phyloP scores from a whole-genome alignment of 2,797 vertebrate genomes.

The Petrocephalus schoutedeni region DNA sequence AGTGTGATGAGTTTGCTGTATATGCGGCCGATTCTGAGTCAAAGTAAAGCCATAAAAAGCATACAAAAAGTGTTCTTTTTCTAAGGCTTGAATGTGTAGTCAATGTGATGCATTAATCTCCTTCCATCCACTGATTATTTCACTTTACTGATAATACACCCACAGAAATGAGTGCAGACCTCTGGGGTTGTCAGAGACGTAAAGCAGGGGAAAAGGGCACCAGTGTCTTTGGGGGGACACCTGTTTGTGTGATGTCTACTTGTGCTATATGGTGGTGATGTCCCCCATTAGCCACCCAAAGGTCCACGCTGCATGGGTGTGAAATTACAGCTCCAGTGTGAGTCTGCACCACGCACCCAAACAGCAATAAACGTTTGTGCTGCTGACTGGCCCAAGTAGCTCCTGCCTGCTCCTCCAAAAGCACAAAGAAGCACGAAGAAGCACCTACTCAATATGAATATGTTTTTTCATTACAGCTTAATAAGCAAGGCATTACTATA shows the following conservation, averaged over 20 bases:
- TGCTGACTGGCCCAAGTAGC: background rate
- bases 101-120: background rate
- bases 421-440: background rate
- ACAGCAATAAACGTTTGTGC: background rate
- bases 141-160: background rate
- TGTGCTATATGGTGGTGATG: background rate
- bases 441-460: conserved; percentile 3
- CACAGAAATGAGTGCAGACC: background rate
- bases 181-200: background rate
- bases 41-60: background rate
- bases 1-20: background rate
- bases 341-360: background rate
- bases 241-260: background rate
- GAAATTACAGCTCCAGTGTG: background rate
- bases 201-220: background rate
- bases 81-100: background rate
- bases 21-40: background rate
- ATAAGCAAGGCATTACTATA: conserved; percentile 18
- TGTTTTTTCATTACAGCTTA: conserved; percentile 20
- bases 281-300: background rate
- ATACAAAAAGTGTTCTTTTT: background rate
- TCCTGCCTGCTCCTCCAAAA: background rate
- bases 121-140: background rate
- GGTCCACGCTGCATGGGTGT: background rate
- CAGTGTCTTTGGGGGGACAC: background rate